Evolutionary conservation across 2,797 vertebrate genomes (phyloP), one percentile per base, ranked within the genome.

Genomic region (Centropyge bicolor): DNA sequence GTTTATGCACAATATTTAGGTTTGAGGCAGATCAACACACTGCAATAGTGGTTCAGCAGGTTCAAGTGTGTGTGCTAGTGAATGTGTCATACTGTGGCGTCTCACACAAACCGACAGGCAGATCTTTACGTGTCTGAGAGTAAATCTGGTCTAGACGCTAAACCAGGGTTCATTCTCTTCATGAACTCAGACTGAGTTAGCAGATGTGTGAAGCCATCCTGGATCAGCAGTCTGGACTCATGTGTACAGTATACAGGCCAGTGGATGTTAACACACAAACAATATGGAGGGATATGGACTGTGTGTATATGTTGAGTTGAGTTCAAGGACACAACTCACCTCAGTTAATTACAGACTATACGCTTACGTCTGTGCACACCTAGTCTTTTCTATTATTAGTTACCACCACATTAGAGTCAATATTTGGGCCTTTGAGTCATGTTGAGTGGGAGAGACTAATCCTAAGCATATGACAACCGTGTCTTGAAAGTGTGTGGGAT

Each of bases 401-500:
- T 24, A 24, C 61, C 72, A 59, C 45, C 38, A 76, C 73, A 70
- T 73, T 55, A 22, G 67, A 83, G 86, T 90, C 64, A 84, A 83
- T 82, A 83, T 89, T 73, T 82, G 70, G 54, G 63, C 71, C 36
- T 84, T 83, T 93, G 89, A 91, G 78, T 93, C 91, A 92, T 78
- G 61, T 19, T 66, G 87, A 91, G 91, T 88, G 85, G 87, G 91
- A 85, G 84, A 84, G 74, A 62, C 80, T 90, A 92, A 93, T 91
- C 86, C 83, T 63, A 13, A 88, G 59, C 79, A 88, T 90, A 86
- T 89, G 90, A 92, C 74, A 80, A 70, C 36, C 84, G 8, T 74
- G 79, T 78, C 57, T 76, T 69, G 70, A 11, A 78, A 82, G 70
- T 52, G 70, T 78, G 81, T 81, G 87, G 82, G 80, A 76, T 67